Conservation (phyloP, 2,888 invertebrate species). For the Amiota communis region DNA sequence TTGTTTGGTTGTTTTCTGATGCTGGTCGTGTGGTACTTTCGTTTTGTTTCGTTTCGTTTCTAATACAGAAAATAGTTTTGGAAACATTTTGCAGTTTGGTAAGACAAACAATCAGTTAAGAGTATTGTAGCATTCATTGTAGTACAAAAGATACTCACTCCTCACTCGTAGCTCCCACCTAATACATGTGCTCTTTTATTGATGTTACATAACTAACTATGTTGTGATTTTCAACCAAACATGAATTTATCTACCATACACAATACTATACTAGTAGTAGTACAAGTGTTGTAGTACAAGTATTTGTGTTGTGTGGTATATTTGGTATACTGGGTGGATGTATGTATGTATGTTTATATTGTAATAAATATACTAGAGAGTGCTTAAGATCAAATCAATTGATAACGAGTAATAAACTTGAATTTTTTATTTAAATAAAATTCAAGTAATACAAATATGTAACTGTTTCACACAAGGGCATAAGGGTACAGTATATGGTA, state of each 20-base stretch:
- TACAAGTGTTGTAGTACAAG: too few species aligned
- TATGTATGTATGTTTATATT: conserved; percentile 38
- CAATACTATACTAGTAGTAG: too few species aligned
- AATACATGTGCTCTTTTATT: conserved; percentile 51
- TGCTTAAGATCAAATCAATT: conserved; percentile 66
- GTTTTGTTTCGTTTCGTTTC: conserved; percentile 41
- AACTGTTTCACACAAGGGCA: conserved; percentile 2
- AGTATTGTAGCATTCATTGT: conserved; percentile 50
- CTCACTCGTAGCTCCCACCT: too few species aligned
- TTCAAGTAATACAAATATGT: conserved; percentile 35
- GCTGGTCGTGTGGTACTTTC: neutral
- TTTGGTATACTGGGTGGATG: neutral
- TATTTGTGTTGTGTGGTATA: too few species aligned
- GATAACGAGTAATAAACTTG: conserved; percentile 65
- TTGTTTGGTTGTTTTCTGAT: conserved; percentile 28
- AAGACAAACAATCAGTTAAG: conserved; percentile 69
- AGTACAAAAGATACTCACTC: conserved; percentile 25
- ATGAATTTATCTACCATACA: conserved; percentile 33
- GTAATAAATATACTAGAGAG: conserved; percentile 60
- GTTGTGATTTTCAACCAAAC: conserved; percentile 41
- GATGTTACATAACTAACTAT: conserved; percentile 57
- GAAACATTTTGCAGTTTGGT: conserved; percentile 64
- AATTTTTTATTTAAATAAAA: conserved; percentile 59
- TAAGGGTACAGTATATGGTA: too few species aligned
- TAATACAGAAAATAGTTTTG: conserved; percentile 66